Evolutionary conservation across 1,140 invertebrate genomes (phyloP).

Genomic region (Cyphomyrmex costatus): DNA sequence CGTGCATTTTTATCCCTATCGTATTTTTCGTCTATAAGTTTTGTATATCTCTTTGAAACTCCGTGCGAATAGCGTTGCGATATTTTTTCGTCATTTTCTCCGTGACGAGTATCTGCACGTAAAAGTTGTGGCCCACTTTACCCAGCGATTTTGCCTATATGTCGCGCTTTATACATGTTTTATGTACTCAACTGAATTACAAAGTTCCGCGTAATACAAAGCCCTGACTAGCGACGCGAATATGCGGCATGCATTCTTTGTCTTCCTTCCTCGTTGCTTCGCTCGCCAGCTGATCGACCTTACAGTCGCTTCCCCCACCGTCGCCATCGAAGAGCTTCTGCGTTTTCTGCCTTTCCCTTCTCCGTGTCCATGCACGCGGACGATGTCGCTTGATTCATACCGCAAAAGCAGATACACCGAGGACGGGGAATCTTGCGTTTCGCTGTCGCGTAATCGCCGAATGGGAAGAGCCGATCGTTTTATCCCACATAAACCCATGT

Average conservation of each 20-base stretch:
- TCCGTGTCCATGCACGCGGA: neutral
- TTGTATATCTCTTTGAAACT: neutral
- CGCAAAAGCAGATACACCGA: neutral
- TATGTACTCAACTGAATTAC: conserved; percentile 49
- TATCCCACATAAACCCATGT: neutral
- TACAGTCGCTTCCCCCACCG: conserved; percentile 51
- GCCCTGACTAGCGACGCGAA: neutral
- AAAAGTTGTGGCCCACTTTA: conserved; percentile 54
- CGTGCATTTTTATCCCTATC: neutral
- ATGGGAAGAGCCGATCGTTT: conserved; percentile 21
- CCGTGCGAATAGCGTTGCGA: neutral
- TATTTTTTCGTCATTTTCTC: neutral
- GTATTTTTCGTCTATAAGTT: neutral
- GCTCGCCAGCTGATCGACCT: conserved; percentile 77
- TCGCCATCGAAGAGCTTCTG: neutral
- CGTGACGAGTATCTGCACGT: conserved; percentile 4
- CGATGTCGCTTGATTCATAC: conserved; percentile 24
- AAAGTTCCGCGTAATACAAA: conserved; percentile 46
- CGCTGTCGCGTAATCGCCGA: conserved; percentile 33
- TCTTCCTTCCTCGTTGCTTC: conserved; percentile 37
- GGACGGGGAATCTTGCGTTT: conserved; percentile 20
- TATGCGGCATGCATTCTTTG: conserved; percentile 51
- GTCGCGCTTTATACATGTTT: conserved; percentile 42
- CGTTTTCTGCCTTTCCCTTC: conserved; percentile 51
- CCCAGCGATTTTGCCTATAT: conserved; percentile 40